phyloP scores from a whole-genome alignment of 2,797 vertebrate genomes.

The Pipistrellus pygmaeus region DNA sequence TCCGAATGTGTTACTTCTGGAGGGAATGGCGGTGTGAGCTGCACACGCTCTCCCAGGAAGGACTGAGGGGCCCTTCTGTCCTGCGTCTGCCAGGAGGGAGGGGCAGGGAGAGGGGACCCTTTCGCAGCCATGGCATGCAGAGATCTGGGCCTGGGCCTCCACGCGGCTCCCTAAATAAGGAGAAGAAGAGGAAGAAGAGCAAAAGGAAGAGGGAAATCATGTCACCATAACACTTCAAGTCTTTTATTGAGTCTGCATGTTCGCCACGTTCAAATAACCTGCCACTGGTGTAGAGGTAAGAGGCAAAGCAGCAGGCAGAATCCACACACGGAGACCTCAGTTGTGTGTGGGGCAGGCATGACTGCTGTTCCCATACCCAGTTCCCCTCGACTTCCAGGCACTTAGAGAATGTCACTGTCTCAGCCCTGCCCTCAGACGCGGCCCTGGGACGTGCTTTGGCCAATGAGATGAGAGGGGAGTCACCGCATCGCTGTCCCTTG shows the following conservation, averaged over 20 bases:
- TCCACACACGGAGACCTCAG: accelerated
- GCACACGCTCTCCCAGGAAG: not conserved
- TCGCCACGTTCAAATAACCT: not conserved
- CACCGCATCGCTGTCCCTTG: not conserved
- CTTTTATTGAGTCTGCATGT: constrained; percentile 17
- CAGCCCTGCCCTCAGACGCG: accelerated
- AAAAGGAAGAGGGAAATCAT: not conserved
- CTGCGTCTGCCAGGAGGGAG: not conserved
- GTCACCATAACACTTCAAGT: constrained; percentile 14
- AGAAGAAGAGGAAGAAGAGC: constrained; percentile 2
- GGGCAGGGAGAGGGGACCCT: not conserved
- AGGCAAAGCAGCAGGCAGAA: not conserved
- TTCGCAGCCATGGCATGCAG: not conserved
- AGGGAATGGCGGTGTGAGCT: constrained; percentile 33
- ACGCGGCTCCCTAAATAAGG: not conserved
- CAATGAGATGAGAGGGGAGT: not conserved
- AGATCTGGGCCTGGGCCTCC: constrained; percentile 21
- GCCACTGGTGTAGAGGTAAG: not conserved
- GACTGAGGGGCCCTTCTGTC: not conserved
- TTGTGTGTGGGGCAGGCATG: accelerated
- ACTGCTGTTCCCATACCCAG: accelerated
- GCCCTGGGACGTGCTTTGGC: not conserved
- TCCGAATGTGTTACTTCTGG: constrained; percentile 79
- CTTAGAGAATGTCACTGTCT: not conserved
- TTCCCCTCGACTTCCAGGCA: no score